phyloP scores from a whole-genome alignment of 2,113 vertebrate species.

The Rhabdornis inornatus region DNA sequence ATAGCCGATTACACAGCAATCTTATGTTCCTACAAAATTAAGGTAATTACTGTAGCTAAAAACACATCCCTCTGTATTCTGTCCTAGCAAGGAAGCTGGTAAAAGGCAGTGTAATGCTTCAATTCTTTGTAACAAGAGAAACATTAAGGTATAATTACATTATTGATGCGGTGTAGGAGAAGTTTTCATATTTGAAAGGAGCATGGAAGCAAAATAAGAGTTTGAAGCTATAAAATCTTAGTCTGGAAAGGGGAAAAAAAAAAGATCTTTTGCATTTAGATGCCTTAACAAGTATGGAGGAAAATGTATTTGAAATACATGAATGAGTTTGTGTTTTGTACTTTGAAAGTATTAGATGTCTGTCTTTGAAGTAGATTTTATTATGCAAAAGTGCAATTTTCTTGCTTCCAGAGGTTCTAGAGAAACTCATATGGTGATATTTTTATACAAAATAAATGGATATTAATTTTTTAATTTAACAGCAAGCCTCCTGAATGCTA shows the following conservation, averaged over 20 bases:
- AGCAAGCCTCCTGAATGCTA: neutral
- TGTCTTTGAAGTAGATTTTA: neutral
- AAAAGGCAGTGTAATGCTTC: conserved; percentile 26
- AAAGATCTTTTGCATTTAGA: neutral
- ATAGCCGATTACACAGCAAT: conserved; percentile 61
- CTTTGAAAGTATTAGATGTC: neutral
- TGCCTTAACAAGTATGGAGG: neutral
- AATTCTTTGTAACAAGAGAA: conserved; percentile 44
- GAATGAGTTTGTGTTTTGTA: neutral
- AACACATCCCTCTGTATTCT: conserved; percentile 53
- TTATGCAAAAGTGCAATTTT: neutral
- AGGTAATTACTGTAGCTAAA: conserved; percentile 64
- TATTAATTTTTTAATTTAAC: neutral
- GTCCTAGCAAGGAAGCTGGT: conserved; percentile 32
- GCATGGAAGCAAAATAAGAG: neutral
- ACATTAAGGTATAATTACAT: conserved; percentile 48
- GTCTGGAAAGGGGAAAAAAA: neutral
- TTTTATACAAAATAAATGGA: neutral
- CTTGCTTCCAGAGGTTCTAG: neutral
- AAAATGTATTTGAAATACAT: neutral
- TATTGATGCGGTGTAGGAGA: neutral
- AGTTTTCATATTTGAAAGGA: conserved; percentile 14
- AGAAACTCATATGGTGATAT: neutral
- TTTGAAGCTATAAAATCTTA: neutral
- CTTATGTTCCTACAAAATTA: conserved; percentile 67